phyloP scores from a whole-genome alignment of 2,888 invertebrate genomes.

The Hemistola chrysoprasaria region DNA sequence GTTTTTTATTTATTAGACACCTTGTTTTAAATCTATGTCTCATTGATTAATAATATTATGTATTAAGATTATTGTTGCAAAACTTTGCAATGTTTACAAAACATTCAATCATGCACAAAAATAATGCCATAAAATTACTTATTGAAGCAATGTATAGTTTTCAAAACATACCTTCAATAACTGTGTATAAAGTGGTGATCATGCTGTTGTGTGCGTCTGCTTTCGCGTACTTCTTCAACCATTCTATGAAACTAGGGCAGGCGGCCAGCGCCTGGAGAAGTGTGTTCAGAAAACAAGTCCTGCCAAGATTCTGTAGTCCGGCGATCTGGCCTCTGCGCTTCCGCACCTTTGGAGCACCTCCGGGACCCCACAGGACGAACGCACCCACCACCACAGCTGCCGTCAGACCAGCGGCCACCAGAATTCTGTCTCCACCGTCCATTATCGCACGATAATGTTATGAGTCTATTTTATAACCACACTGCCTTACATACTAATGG shows the following conservation, averaged over 20 bases:
- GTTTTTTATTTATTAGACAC: too few species aligned
- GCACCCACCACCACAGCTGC: slow-evolving; percentile 92
- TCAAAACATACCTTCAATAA: slow-evolving; percentile 86
- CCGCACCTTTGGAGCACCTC: slow-evolving; percentile 83
- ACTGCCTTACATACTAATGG: slow-evolving; percentile 16
- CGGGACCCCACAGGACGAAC: slow-evolving; percentile 92
- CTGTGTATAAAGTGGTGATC: slow-evolving; percentile 87
- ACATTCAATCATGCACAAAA: not conserved
- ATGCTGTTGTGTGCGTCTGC: slow-evolving; percentile 86
- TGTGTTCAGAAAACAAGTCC: slow-evolving; percentile 96
- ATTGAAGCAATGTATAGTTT: too few species aligned
- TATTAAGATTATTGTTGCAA: not conserved
- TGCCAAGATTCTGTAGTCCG: slow-evolving; percentile 94
- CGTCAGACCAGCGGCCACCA: slow-evolving; percentile 90
- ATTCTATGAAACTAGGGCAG: slow-evolving; percentile 91
- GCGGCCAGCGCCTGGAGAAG: slow-evolving; percentile 94
- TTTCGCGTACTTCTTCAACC: slow-evolving; percentile 87
- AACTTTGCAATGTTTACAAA: not conserved
- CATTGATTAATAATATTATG: not conserved
- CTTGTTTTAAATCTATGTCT: too few species aligned
- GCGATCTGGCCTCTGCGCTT: slow-evolving; percentile 88
- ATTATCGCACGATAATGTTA: slow-evolving; percentile 55
- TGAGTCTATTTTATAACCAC: slow-evolving; percentile 3
- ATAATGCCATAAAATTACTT: too few species aligned
- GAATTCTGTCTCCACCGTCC: slow-evolving; percentile 89